These are phyloP conservation scores for Thaleichthys pacificus DNA, from an alignment of 2,797 vertebrate species.

Conservation along the genomic window DNA sequence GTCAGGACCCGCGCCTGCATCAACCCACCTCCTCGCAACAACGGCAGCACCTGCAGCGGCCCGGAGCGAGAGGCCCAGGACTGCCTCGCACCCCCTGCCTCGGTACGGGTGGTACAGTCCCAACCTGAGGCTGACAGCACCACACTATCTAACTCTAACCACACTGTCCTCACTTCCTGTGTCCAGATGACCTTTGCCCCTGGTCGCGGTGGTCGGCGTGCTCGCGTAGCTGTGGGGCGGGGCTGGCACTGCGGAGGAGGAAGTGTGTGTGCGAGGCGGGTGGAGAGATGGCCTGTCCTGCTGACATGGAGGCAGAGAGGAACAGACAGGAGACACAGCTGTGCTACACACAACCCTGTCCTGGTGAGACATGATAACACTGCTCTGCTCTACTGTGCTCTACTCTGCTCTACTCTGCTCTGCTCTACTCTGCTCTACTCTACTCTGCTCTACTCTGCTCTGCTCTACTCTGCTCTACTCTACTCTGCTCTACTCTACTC, in stretches of 20 bases:
- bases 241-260: slow-evolving; percentile 70
- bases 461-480: not conserved
- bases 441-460: not conserved
- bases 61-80: slow-evolving; percentile 68
- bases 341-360: slow-evolving; percentile 79
- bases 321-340: slow-evolving; percentile 70
- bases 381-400: too few species aligned
- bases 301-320: slow-evolving; percentile 44
- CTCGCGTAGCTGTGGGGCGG: slow-evolving; percentile 82
- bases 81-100: slow-evolving; percentile 72
- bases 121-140: not conserved
- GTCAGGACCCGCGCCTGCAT: slow-evolving; percentile 80
- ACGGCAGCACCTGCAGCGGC: slow-evolving; percentile 73
- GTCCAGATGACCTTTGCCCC: slow-evolving; percentile 78
- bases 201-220: slow-evolving; percentile 84
- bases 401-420: not conserved
- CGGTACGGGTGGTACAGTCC: slow-evolving; percentile 50
- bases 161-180: not conserved
- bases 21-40: slow-evolving; percentile 74
- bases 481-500: not conserved
- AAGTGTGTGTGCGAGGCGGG: slow-evolving; percentile 74
- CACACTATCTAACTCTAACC: not conserved
- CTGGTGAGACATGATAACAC: slow-evolving; percentile 60
- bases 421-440: not conserved
- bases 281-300: slow-evolving; percentile 65